Evolutionary conservation across 2,797 vertebrate genomes (phyloP).

Genomic region (Pipistrellus pygmaeus): DNA sequence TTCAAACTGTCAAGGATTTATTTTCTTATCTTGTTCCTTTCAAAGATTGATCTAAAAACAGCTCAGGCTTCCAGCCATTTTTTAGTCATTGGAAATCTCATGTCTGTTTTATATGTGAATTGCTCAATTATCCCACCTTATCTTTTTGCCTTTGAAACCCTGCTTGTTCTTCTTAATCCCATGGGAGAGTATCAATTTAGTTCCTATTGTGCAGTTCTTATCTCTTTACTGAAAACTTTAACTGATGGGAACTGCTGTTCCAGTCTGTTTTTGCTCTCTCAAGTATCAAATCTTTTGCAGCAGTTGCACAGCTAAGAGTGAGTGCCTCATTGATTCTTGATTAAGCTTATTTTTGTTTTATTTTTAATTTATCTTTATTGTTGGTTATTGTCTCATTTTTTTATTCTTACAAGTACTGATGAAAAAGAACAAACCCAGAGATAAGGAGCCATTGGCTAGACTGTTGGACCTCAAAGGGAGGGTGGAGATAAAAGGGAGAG

Average conservation of each 20-base stretch:
- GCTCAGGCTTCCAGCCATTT: slow-evolving; percentile 12
- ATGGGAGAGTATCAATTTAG: slow-evolving; percentile 34
- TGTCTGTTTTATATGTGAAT: background rate
- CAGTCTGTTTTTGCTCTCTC: background rate
- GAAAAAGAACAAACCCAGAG: no score
- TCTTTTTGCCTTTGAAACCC: slow-evolving; percentile 52
- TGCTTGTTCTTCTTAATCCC: slow-evolving; percentile 47
- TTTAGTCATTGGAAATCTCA: slow-evolving; percentile 50
- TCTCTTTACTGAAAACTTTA: slow-evolving; percentile 59
- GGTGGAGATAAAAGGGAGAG: no score
- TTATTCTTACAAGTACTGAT: no score
- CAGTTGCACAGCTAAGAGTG: background rate
- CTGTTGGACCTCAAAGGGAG: no score
- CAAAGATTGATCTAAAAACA: slow-evolving; percentile 54
- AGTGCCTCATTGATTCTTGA: background rate
- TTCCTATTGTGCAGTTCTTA: slow-evolving; percentile 56
- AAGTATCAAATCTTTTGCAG: slow-evolving; percentile 13
- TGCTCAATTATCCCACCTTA: background rate
- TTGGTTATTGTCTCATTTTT: no score
- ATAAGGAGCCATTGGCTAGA: no score
- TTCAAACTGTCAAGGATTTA: background rate
- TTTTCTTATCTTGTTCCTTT: slow-evolving; percentile 58
- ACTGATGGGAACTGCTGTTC: background rate
- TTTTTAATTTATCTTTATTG: no score
- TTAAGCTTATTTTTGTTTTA: background rate